Evolutionary conservation across 2,113 vertebrate species (phyloP).

Genomic region (Willisornis vidua): DNA sequence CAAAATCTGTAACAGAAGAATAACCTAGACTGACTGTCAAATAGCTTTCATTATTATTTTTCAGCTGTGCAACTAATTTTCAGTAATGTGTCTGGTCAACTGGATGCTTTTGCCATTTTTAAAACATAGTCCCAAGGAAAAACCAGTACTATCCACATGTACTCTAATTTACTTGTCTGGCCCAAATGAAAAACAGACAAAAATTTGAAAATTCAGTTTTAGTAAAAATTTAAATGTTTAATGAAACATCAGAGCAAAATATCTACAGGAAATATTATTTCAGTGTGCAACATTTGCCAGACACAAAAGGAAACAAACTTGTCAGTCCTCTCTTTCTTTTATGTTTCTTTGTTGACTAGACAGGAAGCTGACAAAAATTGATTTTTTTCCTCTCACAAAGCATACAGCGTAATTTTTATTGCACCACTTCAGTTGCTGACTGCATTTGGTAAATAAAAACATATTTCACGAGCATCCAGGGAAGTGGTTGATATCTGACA

Average conservation of each 20-base stretch:
- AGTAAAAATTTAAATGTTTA: neutral
- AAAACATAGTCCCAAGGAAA: neutral
- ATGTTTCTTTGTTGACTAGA: conserved; percentile 68
- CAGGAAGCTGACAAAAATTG: conserved; percentile 62
- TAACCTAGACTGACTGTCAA: neutral
- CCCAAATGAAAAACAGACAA: conserved; percentile 35
- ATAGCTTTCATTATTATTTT: neutral
- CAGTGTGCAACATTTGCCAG: conserved; percentile 32
- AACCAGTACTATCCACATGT: neutral
- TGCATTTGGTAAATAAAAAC: conserved; percentile 34
- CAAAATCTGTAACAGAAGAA: neutral
- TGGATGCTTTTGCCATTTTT: neutral
- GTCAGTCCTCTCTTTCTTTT: conserved; percentile 54
- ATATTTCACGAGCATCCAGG: neutral
- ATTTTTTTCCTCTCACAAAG: conserved; percentile 34
- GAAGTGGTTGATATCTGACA: neutral
- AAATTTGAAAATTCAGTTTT: conserved; percentile 44
- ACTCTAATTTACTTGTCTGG: neutral
- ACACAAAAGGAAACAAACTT: conserved; percentile 57
- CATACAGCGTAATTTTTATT: neutral
- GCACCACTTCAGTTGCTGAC: neutral
- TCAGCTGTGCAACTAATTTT: neutral
- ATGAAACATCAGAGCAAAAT: conserved; percentile 2
- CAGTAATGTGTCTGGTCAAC: neutral
- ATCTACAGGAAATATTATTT: conserved; percentile 63